Conservation (phyloP, 2,797 vertebrate species). For the Hoplostethus mediterraneus region DNA sequence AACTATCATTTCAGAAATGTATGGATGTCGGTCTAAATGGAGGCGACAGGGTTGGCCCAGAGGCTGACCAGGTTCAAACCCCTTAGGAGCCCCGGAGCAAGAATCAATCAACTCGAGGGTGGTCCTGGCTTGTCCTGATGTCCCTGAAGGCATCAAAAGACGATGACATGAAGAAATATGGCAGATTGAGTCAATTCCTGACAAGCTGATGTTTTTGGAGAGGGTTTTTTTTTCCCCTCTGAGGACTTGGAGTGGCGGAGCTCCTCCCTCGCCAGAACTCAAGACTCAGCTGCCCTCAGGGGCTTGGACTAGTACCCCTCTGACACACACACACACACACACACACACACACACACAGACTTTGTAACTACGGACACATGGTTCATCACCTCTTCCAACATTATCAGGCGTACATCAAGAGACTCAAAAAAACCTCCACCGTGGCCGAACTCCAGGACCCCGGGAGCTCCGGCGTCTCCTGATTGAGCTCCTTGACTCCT, state of each 20-base stretch:
- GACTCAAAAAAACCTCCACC: neutral
- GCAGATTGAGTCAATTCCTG: neutral
- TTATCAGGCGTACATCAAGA: neutral
- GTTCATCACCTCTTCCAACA: constrained; percentile 3
- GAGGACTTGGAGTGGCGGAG: constrained; percentile 14
- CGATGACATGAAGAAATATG: no score
- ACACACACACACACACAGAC: neutral
- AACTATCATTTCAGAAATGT: no score
- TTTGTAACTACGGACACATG: neutral
- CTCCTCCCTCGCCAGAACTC: constrained; percentile 15
- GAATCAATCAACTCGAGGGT: no score
- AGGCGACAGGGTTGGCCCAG: no score
- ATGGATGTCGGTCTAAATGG: no score
- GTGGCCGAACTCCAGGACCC: neutral
- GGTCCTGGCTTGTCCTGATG: no score
- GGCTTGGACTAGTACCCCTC: neutral
- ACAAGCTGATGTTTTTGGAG: constrained; percentile 3
- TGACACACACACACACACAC: neutral
- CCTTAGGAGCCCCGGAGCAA: no score
- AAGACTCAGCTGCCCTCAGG: constrained; percentile 26
- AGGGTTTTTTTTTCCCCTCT: neutral
- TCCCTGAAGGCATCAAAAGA: no score
- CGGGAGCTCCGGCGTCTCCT: neutral
- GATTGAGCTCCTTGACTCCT: constrained; percentile 6
- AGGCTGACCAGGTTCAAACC: no score